Evolutionary conservation across 2,797 vertebrate species (phyloP).

Genomic region (Tachyglossus aculeatus): DNA sequence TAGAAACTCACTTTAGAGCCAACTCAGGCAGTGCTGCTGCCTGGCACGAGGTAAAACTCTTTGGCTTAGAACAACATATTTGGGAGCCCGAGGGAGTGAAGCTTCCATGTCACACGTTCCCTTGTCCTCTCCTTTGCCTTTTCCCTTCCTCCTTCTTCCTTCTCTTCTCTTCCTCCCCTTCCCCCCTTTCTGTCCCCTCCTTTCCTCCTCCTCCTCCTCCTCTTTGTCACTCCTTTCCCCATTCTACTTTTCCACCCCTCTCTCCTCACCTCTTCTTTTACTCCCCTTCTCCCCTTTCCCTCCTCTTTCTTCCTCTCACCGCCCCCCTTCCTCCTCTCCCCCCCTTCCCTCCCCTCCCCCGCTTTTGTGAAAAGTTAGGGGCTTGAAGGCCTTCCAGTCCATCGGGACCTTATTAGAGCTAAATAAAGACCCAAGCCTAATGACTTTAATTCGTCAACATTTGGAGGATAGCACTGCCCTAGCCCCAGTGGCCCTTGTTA

Average conservation of each 20-base stretch:
- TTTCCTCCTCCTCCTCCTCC: neutral
- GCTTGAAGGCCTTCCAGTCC: conserved; percentile 8
- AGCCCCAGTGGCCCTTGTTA: neutral
- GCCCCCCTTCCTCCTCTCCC: neutral
- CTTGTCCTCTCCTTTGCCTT: too few species aligned
- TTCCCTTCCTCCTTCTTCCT: neutral
- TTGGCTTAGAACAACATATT: neutral
- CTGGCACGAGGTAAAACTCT: too few species aligned
- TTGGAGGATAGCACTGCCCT: conserved; percentile 26
- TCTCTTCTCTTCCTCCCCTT: neutral
- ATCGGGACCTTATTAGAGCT: conserved; percentile 20
- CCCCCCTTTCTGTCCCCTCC: neutral
- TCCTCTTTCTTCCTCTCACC: neutral
- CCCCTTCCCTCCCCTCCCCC: neutral
- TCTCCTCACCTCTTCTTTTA: neutral
- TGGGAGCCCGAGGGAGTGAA: neutral
- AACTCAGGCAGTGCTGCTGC: neutral
- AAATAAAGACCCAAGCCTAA: conserved; percentile 13
- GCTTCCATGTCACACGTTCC: too few species aligned
- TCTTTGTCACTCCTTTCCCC: too few species aligned
- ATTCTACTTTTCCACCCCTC: neutral
- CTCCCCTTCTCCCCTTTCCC: neutral
- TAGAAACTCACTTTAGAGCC: too few species aligned
- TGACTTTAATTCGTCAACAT: conserved; percentile 16
- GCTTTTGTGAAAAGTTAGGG: conserved; percentile 15